These are phyloP conservation scores for Emys orbicularis DNA, from an alignment of 2,797 vertebrate species.

Conservation along the genomic window DNA sequence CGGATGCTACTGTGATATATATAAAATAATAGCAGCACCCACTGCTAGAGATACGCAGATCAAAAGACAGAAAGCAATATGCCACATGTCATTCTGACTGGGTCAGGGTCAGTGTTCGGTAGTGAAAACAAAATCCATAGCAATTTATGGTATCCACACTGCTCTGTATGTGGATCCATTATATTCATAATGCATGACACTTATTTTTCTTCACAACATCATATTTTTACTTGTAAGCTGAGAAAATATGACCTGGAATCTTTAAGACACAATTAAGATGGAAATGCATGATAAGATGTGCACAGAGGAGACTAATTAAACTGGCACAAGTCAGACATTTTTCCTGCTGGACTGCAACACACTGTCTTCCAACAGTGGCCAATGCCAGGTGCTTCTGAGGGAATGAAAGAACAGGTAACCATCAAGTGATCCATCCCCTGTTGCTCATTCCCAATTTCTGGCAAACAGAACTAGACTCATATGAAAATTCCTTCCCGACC, in stretches of 20 bases:
- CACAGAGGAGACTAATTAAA: neutral
- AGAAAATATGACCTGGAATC: neutral
- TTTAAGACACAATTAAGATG: neutral
- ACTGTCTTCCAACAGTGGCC: too few species aligned
- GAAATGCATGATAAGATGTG: neutral
- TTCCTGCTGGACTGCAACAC: neutral
- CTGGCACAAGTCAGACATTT: neutral
- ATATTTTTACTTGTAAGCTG: neutral
- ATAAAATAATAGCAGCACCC: neutral
- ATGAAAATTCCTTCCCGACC: too few species aligned
- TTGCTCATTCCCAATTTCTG: too few species aligned
- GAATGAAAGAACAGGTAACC: too few species aligned
- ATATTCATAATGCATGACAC: neutral
- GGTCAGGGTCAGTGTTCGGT: neutral
- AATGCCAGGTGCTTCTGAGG: too few species aligned
- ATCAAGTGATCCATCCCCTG: too few species aligned
- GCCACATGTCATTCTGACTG: neutral
- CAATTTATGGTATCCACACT: neutral
- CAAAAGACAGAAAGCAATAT: neutral
- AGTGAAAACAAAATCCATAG: neutral
- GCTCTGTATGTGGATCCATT: neutral
- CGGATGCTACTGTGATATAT: neutral
- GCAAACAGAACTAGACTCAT: neutral
- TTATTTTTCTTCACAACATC: neutral
- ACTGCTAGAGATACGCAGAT: neutral